These are phyloP conservation scores for Pipa parva DNA, from an alignment of 2,113 vertebrate genomes.

Conservation along the genomic window DNA sequence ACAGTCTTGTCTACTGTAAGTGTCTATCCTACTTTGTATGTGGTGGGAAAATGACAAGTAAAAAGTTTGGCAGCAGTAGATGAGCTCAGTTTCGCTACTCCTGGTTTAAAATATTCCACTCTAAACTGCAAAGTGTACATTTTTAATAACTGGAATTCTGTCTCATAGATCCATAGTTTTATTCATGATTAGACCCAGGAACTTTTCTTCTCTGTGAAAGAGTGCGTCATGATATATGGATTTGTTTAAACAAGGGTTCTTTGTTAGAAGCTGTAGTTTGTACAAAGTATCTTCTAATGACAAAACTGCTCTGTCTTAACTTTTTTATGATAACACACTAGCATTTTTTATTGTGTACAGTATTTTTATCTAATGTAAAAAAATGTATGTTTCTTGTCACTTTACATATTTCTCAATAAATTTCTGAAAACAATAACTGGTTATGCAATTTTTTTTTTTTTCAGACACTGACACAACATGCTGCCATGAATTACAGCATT, in stretches of 20 bases:
- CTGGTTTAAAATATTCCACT: no score
- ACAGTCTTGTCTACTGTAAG: no score
- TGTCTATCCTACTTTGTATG: no score
- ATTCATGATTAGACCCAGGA: no score
- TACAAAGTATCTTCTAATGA: not conserved
- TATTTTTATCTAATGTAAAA: constrained; percentile 31
- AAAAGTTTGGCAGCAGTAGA: no score
- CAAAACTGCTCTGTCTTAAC: constrained; percentile 9
- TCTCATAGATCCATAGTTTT: not conserved
- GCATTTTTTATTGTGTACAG: constrained; percentile 25
- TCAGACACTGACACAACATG: no score
- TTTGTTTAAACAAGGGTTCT: not conserved
- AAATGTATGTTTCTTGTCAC: constrained; percentile 12
- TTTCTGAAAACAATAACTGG: not conserved
- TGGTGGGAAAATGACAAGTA: no score
- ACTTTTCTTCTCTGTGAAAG: no score
- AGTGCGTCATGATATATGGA: not conserved
- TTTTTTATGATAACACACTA: constrained; percentile 31
- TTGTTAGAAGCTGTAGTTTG: constrained; percentile 2
- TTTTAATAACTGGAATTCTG: no score
- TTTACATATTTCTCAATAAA: constrained; percentile 38
- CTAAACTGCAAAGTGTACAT: no score
- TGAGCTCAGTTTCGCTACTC: no score
- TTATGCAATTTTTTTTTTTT: not conserved
- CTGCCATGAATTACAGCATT: no score